Evolutionary conservation across 1,140 invertebrate genomes (phyloP).

Genomic region (Phortica variegata): DNA sequence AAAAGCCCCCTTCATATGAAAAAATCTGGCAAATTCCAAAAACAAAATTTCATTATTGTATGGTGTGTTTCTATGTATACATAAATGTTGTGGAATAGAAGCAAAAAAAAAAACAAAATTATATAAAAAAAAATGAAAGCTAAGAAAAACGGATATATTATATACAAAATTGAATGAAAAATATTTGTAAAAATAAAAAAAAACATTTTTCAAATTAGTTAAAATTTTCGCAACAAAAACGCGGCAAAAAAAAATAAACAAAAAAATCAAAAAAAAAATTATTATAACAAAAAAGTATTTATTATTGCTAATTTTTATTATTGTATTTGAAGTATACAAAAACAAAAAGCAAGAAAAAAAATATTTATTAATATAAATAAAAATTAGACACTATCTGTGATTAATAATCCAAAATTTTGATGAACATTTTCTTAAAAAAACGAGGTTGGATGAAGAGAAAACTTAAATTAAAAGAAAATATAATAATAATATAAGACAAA

Average conservation of each 20-base stretch:
- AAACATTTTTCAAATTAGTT: too few relatives aligned
- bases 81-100: slow-evolving; percentile 51
- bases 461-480: slow-evolving; percentile 26
- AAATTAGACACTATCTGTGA: slow-evolving; percentile 59
- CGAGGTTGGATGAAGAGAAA: slow-evolving; percentile 49
- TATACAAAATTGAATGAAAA: slow-evolving; percentile 24
- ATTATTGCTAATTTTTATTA: slow-evolving; percentile 48
- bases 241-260: too few relatives aligned
- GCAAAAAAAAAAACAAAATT: slow-evolving; percentile 21
- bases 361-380: slow-evolving; percentile 54
- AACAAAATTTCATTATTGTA: slow-evolving; percentile 26
- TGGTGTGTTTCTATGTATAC: slow-evolving; percentile 29
- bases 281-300: slow-evolving; percentile 40
- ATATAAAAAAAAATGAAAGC: slow-evolving; percentile 9
- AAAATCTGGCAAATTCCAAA: slow-evolving; percentile 34
- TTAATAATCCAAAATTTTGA: slow-evolving; percentile 59
- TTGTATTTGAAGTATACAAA: slow-evolving; percentile 55
- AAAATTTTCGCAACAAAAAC: too few relatives aligned
- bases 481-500: slow-evolving; percentile 18
- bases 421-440: slow-evolving; percentile 55
- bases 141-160: neutral
- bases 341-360: too few relatives aligned
- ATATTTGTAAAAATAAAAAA: slow-evolving; percentile 28
- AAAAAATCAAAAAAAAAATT: slow-evolving; percentile 19
- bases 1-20: slow-evolving; percentile 22